Evolutionary conservation across 1,140 invertebrate genomes (phyloP).

Genomic region (Lordiphosa mommai): DNA sequence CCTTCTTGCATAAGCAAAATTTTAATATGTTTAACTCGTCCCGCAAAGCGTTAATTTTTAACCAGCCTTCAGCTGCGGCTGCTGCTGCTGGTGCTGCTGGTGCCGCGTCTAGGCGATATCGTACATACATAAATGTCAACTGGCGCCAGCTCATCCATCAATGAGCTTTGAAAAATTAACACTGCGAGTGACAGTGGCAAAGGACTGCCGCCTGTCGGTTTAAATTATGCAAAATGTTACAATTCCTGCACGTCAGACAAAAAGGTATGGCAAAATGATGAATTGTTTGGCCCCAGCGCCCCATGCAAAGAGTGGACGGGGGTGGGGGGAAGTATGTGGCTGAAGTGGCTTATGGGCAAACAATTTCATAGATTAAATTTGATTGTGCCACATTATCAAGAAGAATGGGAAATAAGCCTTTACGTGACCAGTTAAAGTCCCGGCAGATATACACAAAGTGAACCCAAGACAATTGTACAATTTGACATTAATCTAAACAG

Average conservation of each 20-base stretch:
- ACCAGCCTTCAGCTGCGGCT: slow-evolving; percentile 12
- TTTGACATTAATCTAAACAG: background rate
- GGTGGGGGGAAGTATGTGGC: background rate
- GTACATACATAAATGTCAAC: slow-evolving; percentile 70
- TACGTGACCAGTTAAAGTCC: slow-evolving; percentile 42
- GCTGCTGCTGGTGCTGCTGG: no score
- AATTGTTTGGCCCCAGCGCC: slow-evolving; percentile 35
- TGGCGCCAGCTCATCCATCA: slow-evolving; percentile 66
- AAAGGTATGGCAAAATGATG: slow-evolving; percentile 62
- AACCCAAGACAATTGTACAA: background rate
- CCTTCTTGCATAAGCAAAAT: slow-evolving; percentile 66
- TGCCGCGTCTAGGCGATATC: slow-evolving; percentile 26
- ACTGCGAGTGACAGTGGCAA: slow-evolving; percentile 68
- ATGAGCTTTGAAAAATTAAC: slow-evolving; percentile 75
- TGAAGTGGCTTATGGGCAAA: slow-evolving; percentile 15
- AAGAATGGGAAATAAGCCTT: slow-evolving; percentile 9
- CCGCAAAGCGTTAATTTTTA: slow-evolving; percentile 37
- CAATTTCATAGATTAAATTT: slow-evolving; percentile 62
- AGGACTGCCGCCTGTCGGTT: slow-evolving; percentile 59
- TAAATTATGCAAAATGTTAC: slow-evolving; percentile 73
- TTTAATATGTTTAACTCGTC: slow-evolving; percentile 76
- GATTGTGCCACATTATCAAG: slow-evolving; percentile 61
- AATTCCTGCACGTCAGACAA: slow-evolving; percentile 31
- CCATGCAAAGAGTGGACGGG: slow-evolving; percentile 28
- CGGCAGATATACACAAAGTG: no score